Evolutionary conservation across 2,113 vertebrate species (phyloP).

Genomic region (Porphyrio hochstetteri): DNA sequence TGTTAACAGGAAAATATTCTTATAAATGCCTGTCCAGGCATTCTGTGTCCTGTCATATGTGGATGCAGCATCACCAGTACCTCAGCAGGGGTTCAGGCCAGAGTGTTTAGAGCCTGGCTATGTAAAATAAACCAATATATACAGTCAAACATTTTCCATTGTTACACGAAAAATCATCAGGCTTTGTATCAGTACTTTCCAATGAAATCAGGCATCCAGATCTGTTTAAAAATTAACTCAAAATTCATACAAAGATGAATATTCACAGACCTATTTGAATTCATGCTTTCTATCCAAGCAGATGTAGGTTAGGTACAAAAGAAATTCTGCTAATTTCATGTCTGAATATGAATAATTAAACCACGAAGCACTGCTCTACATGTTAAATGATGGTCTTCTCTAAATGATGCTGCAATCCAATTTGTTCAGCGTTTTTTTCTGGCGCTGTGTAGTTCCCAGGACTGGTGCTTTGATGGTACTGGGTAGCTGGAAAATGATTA

Average conservation of each 20-base stretch:
- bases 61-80: not conserved
- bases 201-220: not conserved
- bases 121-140: rapidly evolving
- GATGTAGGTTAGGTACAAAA: not conserved
- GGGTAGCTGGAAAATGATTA: not conserved
- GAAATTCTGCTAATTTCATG: not conserved
- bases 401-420: not conserved
- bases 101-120: not conserved
- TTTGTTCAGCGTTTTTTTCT: not conserved
- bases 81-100: not conserved
- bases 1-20: not conserved
- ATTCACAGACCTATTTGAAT: not conserved
- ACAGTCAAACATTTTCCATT: not conserved
- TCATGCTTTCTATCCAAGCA: not conserved
- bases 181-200: not conserved
- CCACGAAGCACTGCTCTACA: not conserved
- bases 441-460: not conserved
- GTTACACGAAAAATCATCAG: not conserved
- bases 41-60: not conserved
- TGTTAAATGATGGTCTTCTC: not conserved
- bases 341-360: constrained; percentile 24
- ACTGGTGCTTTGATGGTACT: not conserved
- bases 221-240: not conserved
- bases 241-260: not conserved
- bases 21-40: not conserved